phyloP scores from a whole-genome alignment of 2,888 invertebrate species.

The Cataglyphis livida region DNA sequence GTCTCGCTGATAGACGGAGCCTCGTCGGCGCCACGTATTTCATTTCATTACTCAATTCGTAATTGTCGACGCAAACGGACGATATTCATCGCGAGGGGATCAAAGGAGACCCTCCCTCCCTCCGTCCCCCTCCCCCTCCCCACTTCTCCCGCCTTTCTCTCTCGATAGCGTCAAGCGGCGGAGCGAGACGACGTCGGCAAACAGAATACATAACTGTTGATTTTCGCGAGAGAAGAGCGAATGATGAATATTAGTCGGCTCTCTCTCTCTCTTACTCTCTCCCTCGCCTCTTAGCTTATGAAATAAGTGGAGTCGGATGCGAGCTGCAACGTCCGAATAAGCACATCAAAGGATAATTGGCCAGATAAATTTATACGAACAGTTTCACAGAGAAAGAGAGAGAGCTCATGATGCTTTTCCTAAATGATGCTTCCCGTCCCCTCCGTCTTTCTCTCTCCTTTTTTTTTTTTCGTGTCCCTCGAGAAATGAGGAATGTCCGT shows the following conservation, averaged over 20 bases:
- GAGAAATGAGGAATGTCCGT: slow-evolving; percentile 9
- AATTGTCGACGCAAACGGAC: slow-evolving; percentile 52
- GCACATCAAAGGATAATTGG: slow-evolving; percentile 51
- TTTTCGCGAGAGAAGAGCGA: slow-evolving; percentile 51
- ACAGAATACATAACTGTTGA: slow-evolving; percentile 58
- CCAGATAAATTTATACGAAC: slow-evolving; percentile 39
- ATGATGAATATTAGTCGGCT: slow-evolving; percentile 48
- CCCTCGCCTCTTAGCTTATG: slow-evolving; percentile 51
- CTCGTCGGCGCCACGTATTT: slow-evolving; percentile 41
- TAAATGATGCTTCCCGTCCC: background rate
- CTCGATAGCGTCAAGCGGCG: slow-evolving; percentile 38
- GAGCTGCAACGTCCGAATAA: slow-evolving; percentile 44
- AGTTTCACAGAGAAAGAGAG: slow-evolving; percentile 13
- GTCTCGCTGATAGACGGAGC: slow-evolving; percentile 21
- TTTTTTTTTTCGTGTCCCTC: background rate
- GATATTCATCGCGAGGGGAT: slow-evolving; percentile 54
- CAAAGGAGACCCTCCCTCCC: slow-evolving; percentile 18
- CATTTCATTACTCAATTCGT: slow-evolving; percentile 48
- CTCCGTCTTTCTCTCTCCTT: background rate
- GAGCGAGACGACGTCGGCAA: slow-evolving; percentile 49
- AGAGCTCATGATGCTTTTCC: slow-evolving; percentile 25
- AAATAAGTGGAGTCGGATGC: slow-evolving; percentile 53
- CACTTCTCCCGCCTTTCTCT: background rate
- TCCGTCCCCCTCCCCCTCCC: background rate
- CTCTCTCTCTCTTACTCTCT: slow-evolving; percentile 5